A percentile compares a stretch with the other conserved stretches of the same genome.
phyloP scores from a whole-genome alignment of 2,113 vertebrate species.

The Poeciliopsis occidentalis region DNA sequence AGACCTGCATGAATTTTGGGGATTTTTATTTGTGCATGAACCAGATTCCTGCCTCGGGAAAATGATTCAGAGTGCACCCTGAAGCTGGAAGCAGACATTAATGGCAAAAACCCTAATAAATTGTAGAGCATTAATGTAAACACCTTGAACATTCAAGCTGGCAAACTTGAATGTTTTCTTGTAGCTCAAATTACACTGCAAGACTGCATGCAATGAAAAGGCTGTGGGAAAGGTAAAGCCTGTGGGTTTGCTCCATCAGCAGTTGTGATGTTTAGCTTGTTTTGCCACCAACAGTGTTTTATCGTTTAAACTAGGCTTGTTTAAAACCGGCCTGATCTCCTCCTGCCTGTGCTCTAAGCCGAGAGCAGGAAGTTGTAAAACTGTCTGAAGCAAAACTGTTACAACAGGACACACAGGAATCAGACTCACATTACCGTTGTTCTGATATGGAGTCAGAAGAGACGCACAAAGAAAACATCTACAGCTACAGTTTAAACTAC shows the following conservation, averaged over 20 bases:
- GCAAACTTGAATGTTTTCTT: neutral
- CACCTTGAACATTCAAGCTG: neutral
- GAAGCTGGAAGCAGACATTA: neutral
- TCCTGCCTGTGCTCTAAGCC: neutral
- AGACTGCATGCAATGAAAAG: neutral
- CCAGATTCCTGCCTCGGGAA: neutral
- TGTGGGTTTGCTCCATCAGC: neutral
- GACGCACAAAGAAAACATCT: neutral
- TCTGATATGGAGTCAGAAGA: neutral
- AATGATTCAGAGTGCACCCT: neutral
- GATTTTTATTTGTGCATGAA: neutral
- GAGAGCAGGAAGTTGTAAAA: neutral
- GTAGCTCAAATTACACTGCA: neutral
- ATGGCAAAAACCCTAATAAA: neutral
- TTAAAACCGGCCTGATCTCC: neutral
- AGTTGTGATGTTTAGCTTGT: neutral
- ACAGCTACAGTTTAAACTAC: neutral
- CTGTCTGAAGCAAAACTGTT: neutral
- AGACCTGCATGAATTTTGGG: neutral
- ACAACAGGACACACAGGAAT: neutral
- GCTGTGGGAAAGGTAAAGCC: neutral
- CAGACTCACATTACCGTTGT: neutral
- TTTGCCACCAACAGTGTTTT: conserved; percentile 11
- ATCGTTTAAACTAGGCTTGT: neutral
- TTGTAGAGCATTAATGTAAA: conserved; percentile 1